Base-by-base conservation (phyloP, 1,140 invertebrate genomes). In the Dendroctonus ponderosae region DNA sequence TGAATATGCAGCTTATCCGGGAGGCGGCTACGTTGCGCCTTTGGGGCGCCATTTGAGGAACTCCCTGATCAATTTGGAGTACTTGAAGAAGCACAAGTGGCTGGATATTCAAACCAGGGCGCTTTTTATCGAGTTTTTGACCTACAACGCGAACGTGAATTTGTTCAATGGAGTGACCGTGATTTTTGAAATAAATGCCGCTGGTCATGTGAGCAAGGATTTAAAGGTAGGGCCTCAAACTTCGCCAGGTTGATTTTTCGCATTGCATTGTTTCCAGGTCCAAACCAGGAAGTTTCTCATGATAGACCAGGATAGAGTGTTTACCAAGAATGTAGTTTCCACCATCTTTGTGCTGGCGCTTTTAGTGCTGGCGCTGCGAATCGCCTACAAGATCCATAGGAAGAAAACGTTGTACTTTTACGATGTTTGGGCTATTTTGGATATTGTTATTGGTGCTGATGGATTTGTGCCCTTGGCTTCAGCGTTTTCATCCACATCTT, bases 141-240 rank as follows among this genome's bases (percentile, higher is more conserved):
- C 52, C 6, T 74, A 74, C 46, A 72, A 70, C 42, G 52, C 69
- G 8, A 72, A 72, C 51, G 56, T 50, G 4, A 74, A 74, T 57
- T 46, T 74, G 38, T 74, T 74, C 40, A 72, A 70, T 49, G 52
- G 56, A 6, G 65, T 72, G 11, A 40, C 52, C 15, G 15, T 72
- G 7, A 44, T 70, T 39, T 69, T 71, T 44, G 72, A 74, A 63
- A 58, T 60, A 3, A 66, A 68, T 50, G 38, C 71, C 7, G 69
- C 67, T 38, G 72, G 72, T 15, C 66, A 58, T 51, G 62, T 72
- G 44, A 11, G 11, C 9, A 54, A 6, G 8, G 56, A 57, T 50
- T 44, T 67, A 3, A 57, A 69, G 40, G 53, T 71, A 49, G 56
- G 57, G 39, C 11, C 26, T 26, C 7, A 62, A 14, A 52, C 6